Conservation (phyloP, 2,888 invertebrate species). For the Hetaerina titia region DNA sequence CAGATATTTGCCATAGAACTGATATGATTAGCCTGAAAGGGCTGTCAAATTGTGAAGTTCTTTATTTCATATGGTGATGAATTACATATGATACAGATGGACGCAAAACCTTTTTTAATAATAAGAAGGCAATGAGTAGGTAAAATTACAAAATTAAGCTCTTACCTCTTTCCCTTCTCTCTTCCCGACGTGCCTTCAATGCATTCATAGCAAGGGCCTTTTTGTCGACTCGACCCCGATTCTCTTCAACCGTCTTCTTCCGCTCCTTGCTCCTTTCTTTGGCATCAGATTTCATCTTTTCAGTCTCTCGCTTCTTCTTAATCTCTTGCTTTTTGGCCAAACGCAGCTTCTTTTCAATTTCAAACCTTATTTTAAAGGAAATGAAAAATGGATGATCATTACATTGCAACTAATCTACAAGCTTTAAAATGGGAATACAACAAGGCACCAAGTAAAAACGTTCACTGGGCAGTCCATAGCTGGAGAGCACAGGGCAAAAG, state of each 20-base stretch:
- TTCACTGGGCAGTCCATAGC: too few relatives aligned
- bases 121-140: too few relatives aligned
- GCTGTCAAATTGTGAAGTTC: too few relatives aligned
- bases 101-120: too few relatives aligned
- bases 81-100: too few relatives aligned
- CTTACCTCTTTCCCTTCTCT: constrained; percentile 87
- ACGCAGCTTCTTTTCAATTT: constrained; percentile 95
- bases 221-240: constrained; percentile 88
- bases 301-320: constrained; percentile 79
- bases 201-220: constrained; percentile 96
- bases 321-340: constrained; percentile 89
- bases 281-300: constrained; percentile 81
- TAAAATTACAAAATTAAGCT: neutral
- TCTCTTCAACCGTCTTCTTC: constrained; percentile 94
- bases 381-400: constrained; percentile 70
- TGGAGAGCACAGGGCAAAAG: neutral
- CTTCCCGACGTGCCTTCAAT: constrained; percentile 93
- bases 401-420: neutral
- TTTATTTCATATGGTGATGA: too few relatives aligned
- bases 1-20: too few relatives aligned
- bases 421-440: neutral
- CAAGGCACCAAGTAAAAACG: too few relatives aligned
- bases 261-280: constrained; percentile 89
- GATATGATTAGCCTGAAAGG: too few relatives aligned
- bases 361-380: constrained; percentile 83